Evolutionary conservation across 2,797 vertebrate genomes (phyloP), one percentile per base, ranked within the genome.

Genomic region (Cuniculus paca): DNA sequence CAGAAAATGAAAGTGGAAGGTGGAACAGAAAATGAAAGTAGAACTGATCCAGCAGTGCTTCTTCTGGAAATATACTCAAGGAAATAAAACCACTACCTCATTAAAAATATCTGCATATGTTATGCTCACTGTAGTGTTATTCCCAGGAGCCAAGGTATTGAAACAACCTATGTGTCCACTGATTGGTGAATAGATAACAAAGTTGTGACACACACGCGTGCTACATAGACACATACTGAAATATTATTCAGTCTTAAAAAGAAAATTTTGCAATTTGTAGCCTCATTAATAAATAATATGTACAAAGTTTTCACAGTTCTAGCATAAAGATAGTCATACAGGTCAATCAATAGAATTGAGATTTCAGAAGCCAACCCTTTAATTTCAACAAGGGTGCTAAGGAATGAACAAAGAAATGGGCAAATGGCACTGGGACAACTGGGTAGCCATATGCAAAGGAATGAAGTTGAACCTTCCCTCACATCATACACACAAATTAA

Each of bases 311-410:
- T 31, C 19, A 28, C 17, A 22, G 56, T 39, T 75, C 36, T 39
- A 20, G n/a, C n/a, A 60, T 28, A 83, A 77, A 13, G 12, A 87
- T 6, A 58, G 36, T n/a, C 63, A 42, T 28, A 19, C 20, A 80
- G 54, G 19, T 60, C 58, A 89, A 42, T 50, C 16, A 42, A 3
- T 31, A 72, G 54, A 79, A 65, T 26, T 88, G 22, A 20, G 48
- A 74, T 83, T 79, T 20, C 22, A 63, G 78, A 95, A 93, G 90
- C 45, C 52, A 90, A 81, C 6, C 39, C n/a, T 31, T 93, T 28
- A 50, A 88, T 88, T 93, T 88, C 48, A 83, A 78, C 77, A 80
- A 79, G 6, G 39, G 22, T 45, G 39, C 36, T 34, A 83, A 93
- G 28, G 86, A 74, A 42, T 54, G 45, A 24, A 45, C 34, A 74